A percentile compares a stretch with the other conserved stretches of the same genome.
Conservation (phyloP, 2,113 vertebrate species). For the Argyrosomus japonicus region DNA sequence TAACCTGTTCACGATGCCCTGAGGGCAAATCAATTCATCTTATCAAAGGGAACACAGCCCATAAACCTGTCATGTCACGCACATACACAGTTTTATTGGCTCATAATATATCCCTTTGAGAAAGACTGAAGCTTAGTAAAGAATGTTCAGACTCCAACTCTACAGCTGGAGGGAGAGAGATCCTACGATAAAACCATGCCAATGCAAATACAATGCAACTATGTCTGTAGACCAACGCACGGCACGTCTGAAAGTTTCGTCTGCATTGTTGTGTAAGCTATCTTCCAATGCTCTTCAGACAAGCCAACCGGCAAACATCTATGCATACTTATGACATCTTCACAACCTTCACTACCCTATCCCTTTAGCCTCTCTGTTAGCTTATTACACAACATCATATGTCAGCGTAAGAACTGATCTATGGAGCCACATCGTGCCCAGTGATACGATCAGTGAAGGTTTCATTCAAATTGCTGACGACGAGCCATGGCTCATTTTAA, state of each 20-base stretch:
- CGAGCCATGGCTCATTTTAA: constrained; percentile 28
- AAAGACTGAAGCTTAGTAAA: constrained; percentile 60
- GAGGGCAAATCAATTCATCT: constrained; percentile 35
- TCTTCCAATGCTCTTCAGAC: constrained; percentile 1
- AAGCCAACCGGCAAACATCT: constrained; percentile 9
- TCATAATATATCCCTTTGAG: constrained; percentile 50
- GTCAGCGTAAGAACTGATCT: not conserved
- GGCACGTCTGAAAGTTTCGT: constrained; percentile 41
- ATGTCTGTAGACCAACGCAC: constrained; percentile 54
- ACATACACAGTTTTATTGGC: constrained; percentile 35
- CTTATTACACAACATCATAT: constrained; percentile 46
- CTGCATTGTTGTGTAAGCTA: constrained; percentile 42
- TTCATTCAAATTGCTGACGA: constrained; percentile 43
- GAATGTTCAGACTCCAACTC: constrained; percentile 66
- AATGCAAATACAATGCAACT: constrained; percentile 63
- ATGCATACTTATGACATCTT: not conserved
- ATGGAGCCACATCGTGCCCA: not conserved
- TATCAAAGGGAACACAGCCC: constrained; percentile 28
- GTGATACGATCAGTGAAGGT: constrained; percentile 49
- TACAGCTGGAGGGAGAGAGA: constrained; percentile 66
- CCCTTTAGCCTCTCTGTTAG: not conserved
- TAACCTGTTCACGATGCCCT: constrained; percentile 18
- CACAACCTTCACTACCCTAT: not conserved
- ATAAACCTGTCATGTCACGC: constrained; percentile 58
- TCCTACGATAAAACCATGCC: constrained; percentile 62